phyloP scores from a whole-genome alignment of 1,140 invertebrate genomes.

The Eupeodes corollae region DNA sequence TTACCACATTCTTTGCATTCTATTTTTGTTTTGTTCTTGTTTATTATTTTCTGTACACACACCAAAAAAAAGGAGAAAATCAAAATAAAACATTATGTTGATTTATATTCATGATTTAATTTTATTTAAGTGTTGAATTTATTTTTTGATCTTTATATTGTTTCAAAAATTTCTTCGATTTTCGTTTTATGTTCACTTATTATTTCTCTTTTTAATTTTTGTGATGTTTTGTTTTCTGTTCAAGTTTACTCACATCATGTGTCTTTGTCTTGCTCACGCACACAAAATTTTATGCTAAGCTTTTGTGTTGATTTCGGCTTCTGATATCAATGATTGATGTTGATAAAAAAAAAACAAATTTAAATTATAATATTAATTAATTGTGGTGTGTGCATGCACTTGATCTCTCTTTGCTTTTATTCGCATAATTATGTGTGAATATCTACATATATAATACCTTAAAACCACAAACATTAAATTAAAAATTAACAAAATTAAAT shows the following conservation, averaged over 20 bases:
- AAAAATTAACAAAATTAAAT: too few species aligned
- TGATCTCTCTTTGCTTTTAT: too few species aligned
- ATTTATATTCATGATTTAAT: neutral
- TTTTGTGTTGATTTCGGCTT: too few species aligned
- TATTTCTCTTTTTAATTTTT: constrained; percentile 17
- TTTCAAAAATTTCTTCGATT: constrained; percentile 7
- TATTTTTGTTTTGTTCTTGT: neutral
- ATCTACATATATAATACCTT: too few species aligned
- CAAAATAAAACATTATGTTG: neutral
- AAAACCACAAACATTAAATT: too few species aligned
- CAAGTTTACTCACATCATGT: constrained; percentile 37
- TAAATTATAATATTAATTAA: too few species aligned
- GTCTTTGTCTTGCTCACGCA: constrained; percentile 37
- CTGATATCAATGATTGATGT: too few species aligned
- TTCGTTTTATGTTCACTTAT: constrained; percentile 5
- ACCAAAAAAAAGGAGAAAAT: too few species aligned
- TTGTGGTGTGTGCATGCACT: too few species aligned
- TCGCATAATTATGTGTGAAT: too few species aligned
- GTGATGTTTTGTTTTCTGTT: constrained; percentile 9
- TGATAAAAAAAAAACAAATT: too few species aligned
- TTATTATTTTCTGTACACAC: neutral
- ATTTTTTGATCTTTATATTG: neutral
- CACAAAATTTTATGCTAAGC: constrained; percentile 2
- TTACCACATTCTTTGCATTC: neutral
- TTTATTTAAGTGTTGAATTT: neutral